Percentiles rank a stretch among this genome's conserved stretches.
These are phyloP conservation scores for Drosophila nigricruria DNA, from an alignment of 2,888 invertebrate genomes.

Conservation along the genomic window DNA sequence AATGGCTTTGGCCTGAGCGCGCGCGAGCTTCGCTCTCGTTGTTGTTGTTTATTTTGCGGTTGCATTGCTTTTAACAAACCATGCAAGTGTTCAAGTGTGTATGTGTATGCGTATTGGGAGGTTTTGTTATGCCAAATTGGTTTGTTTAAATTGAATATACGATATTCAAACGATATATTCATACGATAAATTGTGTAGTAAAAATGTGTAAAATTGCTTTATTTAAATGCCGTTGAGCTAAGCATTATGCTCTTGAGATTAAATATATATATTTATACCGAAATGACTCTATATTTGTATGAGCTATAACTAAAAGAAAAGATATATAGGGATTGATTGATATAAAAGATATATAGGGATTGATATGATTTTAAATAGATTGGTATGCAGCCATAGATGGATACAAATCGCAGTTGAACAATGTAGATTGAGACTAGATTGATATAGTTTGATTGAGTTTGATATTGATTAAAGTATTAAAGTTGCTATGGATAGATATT, in stretches of 20 bases:
- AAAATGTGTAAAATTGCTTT: slow-evolving; percentile 14
- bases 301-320: background rate
- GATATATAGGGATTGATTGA: no score
- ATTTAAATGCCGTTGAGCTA: background rate
- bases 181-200: slow-evolving; percentile 3
- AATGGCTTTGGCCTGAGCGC: slow-evolving; percentile 69
- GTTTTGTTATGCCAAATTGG: slow-evolving; percentile 68
- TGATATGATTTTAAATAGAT: no score
- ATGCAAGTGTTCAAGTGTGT: slow-evolving; percentile 23
- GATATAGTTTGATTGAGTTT: background rate
- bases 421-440: background rate
- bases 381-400: no score
- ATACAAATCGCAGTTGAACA: no score
- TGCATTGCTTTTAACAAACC: slow-evolving; percentile 60
- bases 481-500: no score
- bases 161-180: slow-evolving; percentile 25
- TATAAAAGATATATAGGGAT: no score
- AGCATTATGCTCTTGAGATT: background rate
- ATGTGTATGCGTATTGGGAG: slow-evolving; percentile 19
- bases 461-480: no score
- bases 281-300: background rate
- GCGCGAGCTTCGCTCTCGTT: slow-evolving; percentile 42
- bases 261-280: background rate
- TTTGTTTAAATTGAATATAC: slow-evolving; percentile 76
- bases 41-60: slow-evolving; percentile 74